Conservation (phyloP, 1,140 invertebrate genomes). For the Leptinotarsa undecemlineata region DNA sequence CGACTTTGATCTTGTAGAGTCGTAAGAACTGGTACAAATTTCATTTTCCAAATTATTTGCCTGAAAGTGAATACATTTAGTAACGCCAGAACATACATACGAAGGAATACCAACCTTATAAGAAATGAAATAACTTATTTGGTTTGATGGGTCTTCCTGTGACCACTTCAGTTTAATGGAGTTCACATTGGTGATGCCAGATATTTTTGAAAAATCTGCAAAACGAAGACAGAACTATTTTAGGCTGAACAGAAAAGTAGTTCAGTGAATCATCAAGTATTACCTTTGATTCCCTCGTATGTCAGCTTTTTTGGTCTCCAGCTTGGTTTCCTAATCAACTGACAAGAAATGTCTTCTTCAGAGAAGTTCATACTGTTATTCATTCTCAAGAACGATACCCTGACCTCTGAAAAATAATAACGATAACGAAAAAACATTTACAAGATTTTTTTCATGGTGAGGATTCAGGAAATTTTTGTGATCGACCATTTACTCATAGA, state of each 20-base stretch:
- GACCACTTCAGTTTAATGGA: slow-evolving; percentile 41
- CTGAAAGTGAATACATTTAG: slow-evolving; percentile 35
- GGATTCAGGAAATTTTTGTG: too few relatives aligned
- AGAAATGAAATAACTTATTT: slow-evolving; percentile 43
- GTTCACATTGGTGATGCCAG: slow-evolving; percentile 28
- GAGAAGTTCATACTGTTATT: slow-evolving; percentile 23
- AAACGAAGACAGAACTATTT: neutral
- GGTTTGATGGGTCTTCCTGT: slow-evolving; percentile 38
- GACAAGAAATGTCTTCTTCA: slow-evolving; percentile 38
- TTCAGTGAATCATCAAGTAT: neutral
- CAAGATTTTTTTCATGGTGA: too few relatives aligned
- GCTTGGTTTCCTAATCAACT: slow-evolving; percentile 40
- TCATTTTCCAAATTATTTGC: slow-evolving; percentile 35
- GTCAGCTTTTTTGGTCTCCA: slow-evolving; percentile 40
- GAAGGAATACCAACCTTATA: slow-evolving; percentile 37
- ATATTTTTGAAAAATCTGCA: slow-evolving; percentile 29
- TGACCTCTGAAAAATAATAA: slow-evolving; percentile 38
- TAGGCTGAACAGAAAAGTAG: too few relatives aligned
- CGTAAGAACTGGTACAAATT: slow-evolving; percentile 31
- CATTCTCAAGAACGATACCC: slow-evolving; percentile 39
- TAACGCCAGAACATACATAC: neutral
- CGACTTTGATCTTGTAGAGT: slow-evolving; percentile 36
- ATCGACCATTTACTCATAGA: too few relatives aligned
- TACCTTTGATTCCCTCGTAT: slow-evolving; percentile 43
- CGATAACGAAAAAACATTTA: too few relatives aligned